Percentiles rank a stretch among this genome's conserved stretches.
Conservation (phyloP, 2,113 vertebrate species). For the Stegastes partitus region DNA sequence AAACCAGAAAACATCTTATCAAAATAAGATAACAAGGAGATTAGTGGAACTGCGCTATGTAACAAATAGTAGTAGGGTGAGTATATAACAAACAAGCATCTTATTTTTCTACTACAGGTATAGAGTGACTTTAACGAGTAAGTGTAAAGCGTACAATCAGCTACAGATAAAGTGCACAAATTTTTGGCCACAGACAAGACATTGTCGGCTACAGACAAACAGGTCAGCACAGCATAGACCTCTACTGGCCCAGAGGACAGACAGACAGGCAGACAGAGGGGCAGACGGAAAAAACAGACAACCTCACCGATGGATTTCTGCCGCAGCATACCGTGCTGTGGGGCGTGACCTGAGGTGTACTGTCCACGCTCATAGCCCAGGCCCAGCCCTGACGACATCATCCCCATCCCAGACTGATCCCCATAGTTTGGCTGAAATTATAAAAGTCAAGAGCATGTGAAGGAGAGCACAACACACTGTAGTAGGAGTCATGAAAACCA, state of each 20-base stretch:
- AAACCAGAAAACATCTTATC: constrained; percentile 34
- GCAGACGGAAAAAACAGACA: constrained; percentile 82
- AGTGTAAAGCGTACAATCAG: background rate
- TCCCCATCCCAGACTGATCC: constrained; percentile 87
- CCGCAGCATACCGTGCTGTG: constrained; percentile 90
- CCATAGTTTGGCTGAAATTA: constrained; percentile 84
- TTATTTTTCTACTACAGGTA: constrained; percentile 14
- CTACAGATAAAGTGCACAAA: constrained; percentile 43
- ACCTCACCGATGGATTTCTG: constrained; percentile 95
- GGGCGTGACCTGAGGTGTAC: constrained; percentile 86
- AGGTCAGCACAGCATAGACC: constrained; percentile 63
- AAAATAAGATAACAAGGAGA: constrained; percentile 15
- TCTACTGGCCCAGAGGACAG: constrained; percentile 67
- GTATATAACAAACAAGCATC: constrained; percentile 27
- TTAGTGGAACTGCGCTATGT: constrained; percentile 15
- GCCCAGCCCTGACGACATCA: constrained; percentile 83
- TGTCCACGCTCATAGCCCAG: constrained; percentile 90
- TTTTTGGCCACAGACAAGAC: constrained; percentile 49
- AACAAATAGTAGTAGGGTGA: constrained; percentile 20
- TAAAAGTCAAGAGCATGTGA: background rate
- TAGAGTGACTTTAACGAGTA: background rate
- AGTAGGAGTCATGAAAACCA: too few relatives aligned
- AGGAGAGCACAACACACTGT: background rate
- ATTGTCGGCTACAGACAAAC: constrained; percentile 63
- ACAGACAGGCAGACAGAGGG: constrained; percentile 74